Evolutionary conservation across 2,888 invertebrate species (phyloP), one percentile per base, ranked within the genome.

Genomic region (Mesopsocus fuscifrons): DNA sequence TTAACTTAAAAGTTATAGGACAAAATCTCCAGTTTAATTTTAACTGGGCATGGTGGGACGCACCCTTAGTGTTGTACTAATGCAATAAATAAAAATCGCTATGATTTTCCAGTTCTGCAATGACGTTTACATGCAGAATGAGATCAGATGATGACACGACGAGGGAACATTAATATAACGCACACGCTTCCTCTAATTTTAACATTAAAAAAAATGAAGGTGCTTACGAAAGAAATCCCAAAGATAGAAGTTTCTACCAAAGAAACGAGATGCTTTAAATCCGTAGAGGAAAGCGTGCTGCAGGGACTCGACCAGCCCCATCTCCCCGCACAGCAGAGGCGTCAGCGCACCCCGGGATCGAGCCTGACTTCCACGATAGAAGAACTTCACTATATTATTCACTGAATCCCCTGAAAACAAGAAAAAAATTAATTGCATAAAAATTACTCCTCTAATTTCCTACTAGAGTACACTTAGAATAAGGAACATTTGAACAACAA

Each of bases 201-300:
- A n/a, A n/a, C n/a, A n/a, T n/a, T n/a, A n/a, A n/a, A n/a, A n/a
- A n/a, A n/a, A n/a, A n/a, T n/a, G n/a, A n/a, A n/a, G n/a, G n/a
- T n/a, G n/a, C 68, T 68, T 63, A 92, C 94, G 81, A 56, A 97
- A 80, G 64, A 88, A 98, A 62, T 98, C 97, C 98, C 98, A 98
- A 49, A 97, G 78, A 59, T 91, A 97, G 50, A 92, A 76, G 65
- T 94, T 92, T 52, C 82, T 77, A 20, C 91, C 83, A 60, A 97
- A 95, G 52, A 95, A 72, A 46, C 94, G 70, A 2, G 85, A 76
- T 4, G 92, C 92, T 54, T 88, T 87, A 61, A 94, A 94, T 5
- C 97, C 97, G 54, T 81, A 81, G n/a, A 89, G 70, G 61, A 98
- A 95, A 2, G 91, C 89, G 58, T 88, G 82, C 59, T 97, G 94